Conservation (phyloP, 2,888 invertebrate genomes). For the Aricia artaxerxes region DNA sequence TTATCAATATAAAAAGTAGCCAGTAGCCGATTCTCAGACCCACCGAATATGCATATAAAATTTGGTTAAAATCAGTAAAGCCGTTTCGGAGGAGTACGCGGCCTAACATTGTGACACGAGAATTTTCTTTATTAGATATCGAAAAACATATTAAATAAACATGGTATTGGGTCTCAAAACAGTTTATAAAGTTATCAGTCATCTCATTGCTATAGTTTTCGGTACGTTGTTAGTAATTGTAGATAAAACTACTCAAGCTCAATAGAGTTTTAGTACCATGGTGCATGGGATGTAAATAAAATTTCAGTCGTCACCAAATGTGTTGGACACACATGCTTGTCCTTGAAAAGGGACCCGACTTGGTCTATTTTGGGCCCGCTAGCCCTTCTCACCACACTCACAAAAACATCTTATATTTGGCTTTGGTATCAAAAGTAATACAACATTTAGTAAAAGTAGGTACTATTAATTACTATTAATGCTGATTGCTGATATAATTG, state of each 20-base stretch:
- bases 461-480: not conserved
- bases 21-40: no score
- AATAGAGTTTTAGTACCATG: not conserved
- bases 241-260: not conserved
- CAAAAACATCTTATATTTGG: slow-evolving; percentile 27
- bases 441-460: not conserved
- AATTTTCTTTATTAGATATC: no score
- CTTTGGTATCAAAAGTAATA: slow-evolving; percentile 13
- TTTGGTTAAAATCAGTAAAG: no score
- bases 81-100: no score
- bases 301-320: slow-evolving; percentile 27
- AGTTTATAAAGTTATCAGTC: no score
- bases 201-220: no score
- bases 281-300: not conserved
- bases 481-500: not conserved
- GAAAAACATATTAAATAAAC: no score
- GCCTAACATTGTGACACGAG: no score
- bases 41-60: no score
- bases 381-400: slow-evolving; percentile 38
- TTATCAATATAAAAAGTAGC: no score
- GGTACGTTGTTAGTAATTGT: no score
- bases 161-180: no score
- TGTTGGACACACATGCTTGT: slow-evolving; percentile 56
- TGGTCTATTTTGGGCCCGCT: slow-evolving; percentile 54
- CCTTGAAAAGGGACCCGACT: slow-evolving; percentile 55